Conservation (phyloP, 37 sponge, comb jelly and placozoan genomes). For the Halisarca cf. caerulea region DNA sequence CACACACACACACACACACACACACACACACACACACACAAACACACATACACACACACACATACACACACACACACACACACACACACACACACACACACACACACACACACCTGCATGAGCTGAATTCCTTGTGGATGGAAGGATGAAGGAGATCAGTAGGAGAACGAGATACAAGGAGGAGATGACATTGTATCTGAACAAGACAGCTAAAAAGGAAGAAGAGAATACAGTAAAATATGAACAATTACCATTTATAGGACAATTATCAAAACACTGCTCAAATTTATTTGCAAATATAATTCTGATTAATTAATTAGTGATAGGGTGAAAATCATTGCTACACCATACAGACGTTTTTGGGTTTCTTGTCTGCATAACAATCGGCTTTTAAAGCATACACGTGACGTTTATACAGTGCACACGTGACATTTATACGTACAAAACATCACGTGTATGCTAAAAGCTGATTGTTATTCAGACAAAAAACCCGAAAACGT, state of each 20-base stretch:
- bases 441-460: too few relatives aligned
- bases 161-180: slow-evolving; percentile 62
- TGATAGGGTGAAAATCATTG: too few relatives aligned
- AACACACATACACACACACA: slow-evolving; percentile 12
- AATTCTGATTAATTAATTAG: too few relatives aligned
- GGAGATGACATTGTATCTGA: slow-evolving; percentile 74
- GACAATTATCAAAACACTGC: too few relatives aligned
- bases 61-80: not conserved
- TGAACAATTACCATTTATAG: not conserved
- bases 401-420: too few relatives aligned
- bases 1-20: not conserved
- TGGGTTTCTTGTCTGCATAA: too few relatives aligned
- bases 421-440: too few relatives aligned
- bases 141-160: slow-evolving; percentile 44
- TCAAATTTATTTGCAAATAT: too few relatives aligned
- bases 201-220: slow-evolving; percentile 53
- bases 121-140: slow-evolving; percentile 48
- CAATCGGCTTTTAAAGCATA: too few relatives aligned
- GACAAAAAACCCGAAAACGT: too few relatives aligned
- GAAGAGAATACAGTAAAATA: not conserved
- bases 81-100: slow-evolving; percentile 2
- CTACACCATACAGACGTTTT: too few relatives aligned
- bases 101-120: slow-evolving; percentile 31
- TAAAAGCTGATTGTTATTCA: too few relatives aligned
- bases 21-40: slow-evolving; percentile 21